Base-by-base conservation (phyloP, 2,113 vertebrate genomes). In the Blennius ocellaris region DNA sequence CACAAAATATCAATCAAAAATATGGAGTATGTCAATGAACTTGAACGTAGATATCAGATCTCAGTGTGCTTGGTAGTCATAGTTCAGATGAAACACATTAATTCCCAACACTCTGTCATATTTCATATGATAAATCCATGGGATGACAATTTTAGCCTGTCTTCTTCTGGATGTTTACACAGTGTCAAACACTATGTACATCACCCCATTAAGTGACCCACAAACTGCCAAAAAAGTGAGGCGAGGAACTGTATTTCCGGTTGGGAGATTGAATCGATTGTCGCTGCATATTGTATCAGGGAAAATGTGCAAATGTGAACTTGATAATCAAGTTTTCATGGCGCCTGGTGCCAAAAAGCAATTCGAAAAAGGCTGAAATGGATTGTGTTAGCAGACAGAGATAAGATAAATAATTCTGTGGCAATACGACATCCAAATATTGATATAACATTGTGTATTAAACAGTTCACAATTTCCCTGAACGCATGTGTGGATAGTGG, bases 231-330 rank as follows among this genome's bases (percentile, higher is more conserved):
- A 74, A 60, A 30, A 61, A 67, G 38, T 1, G 0, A 48, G 10
- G 30, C 7, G 30, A n/a, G 5, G 5, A 11, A 0, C 16, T 16
- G 52, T 30, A 48, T 69, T 39, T 68, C 9, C 53, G 51, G 41
- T 48, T n/a, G 62, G 21, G 56, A 78, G 52, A 82, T 38, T n/a
- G 65, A 82, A 73, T 82, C 77, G 69, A 87, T 83, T 87, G 69
- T 67, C 80, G 8, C 86, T 84, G 84, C 83, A 90, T 86, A 87
- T 73, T 71, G 67, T 77, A 82, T 78, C 62, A 48, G 48, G 51
- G 40, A 37, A 55, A 73, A 67, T 72, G 74, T 74, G 76, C 38
- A n/a, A n/a, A n/a, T 60, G 64, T 74, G 83, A 87, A 82, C 79
- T 83, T 60, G 78, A 65, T 81, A 83, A 88, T 85, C 70, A 80